A percentile compares a stretch with the other conserved stretches of the same genome.
phyloP scores from a whole-genome alignment of 2,797 vertebrate species.

The Pangasius larnaudii region DNA sequence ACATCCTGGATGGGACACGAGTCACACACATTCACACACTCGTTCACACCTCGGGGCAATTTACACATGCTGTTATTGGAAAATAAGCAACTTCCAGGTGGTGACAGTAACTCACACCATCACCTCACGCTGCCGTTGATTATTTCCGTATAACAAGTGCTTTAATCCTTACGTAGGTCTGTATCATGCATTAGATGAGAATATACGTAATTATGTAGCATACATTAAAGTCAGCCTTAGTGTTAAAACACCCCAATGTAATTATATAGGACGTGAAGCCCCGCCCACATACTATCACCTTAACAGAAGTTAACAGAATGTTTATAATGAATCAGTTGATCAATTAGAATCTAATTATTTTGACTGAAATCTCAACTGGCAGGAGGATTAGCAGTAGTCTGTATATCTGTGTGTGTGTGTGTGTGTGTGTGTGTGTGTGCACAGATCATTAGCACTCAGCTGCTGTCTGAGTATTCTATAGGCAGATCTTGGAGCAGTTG shows the following conservation, averaged over 20 bases:
- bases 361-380: conserved; percentile 24
- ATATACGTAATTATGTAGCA: not conserved
- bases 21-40: too few relatives aligned
- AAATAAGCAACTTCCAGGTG: not conserved
- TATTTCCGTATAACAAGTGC: not conserved
- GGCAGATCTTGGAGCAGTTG: not conserved
- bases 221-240: not conserved
- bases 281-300: not conserved
- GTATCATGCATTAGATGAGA: not conserved
- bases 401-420: not conserved
- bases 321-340: conserved; percentile 13
- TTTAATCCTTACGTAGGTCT: not conserved
- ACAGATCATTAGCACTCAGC: not conserved
- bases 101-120: not conserved
- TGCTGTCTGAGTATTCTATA: not conserved
- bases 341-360: conserved; percentile 30
- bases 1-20: too few relatives aligned
- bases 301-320: not conserved
- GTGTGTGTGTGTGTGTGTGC: not conserved
- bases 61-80: not conserved
- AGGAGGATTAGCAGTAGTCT: conserved; percentile 9
- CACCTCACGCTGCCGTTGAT: not conserved
- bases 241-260: not conserved
- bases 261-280: not conserved
- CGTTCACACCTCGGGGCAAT: too few relatives aligned